phyloP scores from a whole-genome alignment of 2,888 invertebrate genomes.

The Drosophila neonasuta region DNA sequence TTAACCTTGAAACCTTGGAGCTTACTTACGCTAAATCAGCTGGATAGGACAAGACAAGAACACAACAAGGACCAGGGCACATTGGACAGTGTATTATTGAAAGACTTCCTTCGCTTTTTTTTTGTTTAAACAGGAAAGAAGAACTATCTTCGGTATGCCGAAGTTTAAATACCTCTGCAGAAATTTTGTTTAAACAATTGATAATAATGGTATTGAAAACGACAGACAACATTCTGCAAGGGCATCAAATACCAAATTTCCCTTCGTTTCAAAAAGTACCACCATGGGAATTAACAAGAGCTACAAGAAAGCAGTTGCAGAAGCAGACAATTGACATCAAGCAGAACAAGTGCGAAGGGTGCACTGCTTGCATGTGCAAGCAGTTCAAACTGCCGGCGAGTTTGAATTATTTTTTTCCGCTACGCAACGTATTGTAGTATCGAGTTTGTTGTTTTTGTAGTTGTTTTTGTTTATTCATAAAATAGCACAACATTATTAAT shows the following conservation, averaged over 20 bases:
- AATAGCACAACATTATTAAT: conserved; percentile 64
- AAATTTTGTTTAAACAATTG: not conserved
- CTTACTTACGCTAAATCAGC: conserved; percentile 57
- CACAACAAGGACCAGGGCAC: conserved; percentile 41
- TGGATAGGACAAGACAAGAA: conserved; percentile 48
- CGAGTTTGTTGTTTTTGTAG: conserved; percentile 37
- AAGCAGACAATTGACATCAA: not conserved
- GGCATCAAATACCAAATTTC: not conserved
- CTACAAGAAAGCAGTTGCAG: conserved; percentile 7
- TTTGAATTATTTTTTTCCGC: not conserved
- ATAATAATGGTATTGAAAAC: not conserved
- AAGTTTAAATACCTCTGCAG: conserved; percentile 10
- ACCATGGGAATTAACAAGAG: not conserved
- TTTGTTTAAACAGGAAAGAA: not conserved
- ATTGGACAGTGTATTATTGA: conserved; percentile 35
- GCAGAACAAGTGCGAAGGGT: conserved; percentile 13
- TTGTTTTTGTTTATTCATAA: conserved; percentile 55
- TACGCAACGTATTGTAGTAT: conserved; percentile 24
- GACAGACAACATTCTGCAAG: conserved; percentile 7
- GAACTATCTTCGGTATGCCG: conserved; percentile 5
- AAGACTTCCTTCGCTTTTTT: conserved; percentile 18
- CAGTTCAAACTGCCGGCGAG: conserved; percentile 6
- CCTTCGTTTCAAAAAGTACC: conserved; percentile 7
- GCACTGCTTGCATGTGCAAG: conserved; percentile 21
- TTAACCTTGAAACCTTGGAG: conserved; percentile 37